Evolutionary conservation across 2,888 invertebrate species (phyloP).

Genomic region (Stictocephala bisonia): DNA sequence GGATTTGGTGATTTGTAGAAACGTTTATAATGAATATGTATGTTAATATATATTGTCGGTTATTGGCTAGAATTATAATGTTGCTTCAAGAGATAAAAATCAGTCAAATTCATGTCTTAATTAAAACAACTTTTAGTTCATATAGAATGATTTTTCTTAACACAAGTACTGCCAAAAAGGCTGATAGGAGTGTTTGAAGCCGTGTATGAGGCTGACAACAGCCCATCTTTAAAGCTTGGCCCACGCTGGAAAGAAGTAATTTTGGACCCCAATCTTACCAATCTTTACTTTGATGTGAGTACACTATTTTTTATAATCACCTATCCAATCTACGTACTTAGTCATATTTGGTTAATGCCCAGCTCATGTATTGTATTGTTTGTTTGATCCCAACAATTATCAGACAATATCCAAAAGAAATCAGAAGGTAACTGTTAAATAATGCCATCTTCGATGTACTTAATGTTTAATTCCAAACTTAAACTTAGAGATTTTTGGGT

Average conservation of each 20-base stretch:
- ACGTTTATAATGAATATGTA: no score
- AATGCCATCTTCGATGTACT: no score
- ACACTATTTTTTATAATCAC: no score
- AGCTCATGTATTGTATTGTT: no score
- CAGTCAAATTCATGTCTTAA: neutral
- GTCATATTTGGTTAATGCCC: no score
- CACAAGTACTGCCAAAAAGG: conserved; percentile 70
- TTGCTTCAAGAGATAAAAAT: conserved; percentile 53
- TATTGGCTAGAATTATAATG: conserved; percentile 40
- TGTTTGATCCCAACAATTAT: no score
- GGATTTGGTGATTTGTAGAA: no score
- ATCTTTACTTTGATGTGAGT: conserved; percentile 80
- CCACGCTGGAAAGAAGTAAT: conserved; percentile 81
- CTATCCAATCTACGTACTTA: no score
- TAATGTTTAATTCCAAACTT: no score
- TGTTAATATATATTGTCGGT: neutral
- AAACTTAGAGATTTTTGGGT: no score
- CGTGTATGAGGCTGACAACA: conserved; percentile 75
- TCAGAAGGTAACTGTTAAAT: no score
- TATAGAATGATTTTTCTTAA: conserved; percentile 14
- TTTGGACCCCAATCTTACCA: conserved; percentile 77
- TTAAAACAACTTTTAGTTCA: neutral
- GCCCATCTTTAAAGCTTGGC: conserved; percentile 69
- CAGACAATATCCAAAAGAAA: no score
- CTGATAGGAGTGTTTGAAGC: conserved; percentile 78